Evolutionary conservation across 2,797 vertebrate species (phyloP), one percentile per base, ranked within the genome.

Genomic region (Macropus fuliginosus): DNA sequence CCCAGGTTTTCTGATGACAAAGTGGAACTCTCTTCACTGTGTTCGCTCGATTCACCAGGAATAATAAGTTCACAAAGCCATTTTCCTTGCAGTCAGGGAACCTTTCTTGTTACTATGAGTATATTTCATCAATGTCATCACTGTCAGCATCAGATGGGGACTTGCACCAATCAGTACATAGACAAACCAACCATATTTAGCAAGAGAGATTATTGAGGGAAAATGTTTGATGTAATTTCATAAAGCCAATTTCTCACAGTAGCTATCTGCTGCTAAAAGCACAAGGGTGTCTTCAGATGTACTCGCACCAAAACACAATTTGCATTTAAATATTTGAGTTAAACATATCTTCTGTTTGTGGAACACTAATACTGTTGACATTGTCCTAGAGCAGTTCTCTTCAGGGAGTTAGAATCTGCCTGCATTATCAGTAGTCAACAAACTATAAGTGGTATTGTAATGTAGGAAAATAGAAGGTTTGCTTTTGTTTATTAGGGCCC

Each of bases 261-360:
- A 18, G 55, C 59, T 95, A 74, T 59, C 50, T 29, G 92, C 94
- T 24, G 56, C 34, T 91, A 96, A 95, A 93, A 55, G 89, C 95
- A 57, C 31, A 91, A 91, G 59, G 57, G 94, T n/a, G 34, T 52
- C 90, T 96, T 95, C 93, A 34, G 96, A 56, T 95, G 87, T 28
- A 62, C 54, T 89, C 5, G 27, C n/a, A 96, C 93, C 95, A 94
- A 93, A 96, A 95, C 91, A 94, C 52, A 97, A 81, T 96, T 97
- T 96, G 91, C 96, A 96, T 98, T 97, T 97, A 96, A 97, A 97
- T 98, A 96, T 97, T 98, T 97, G 97, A 95, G 94, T 97, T 97
- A 97, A 97, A 96, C 92, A 55, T 95, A 93, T 95, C 97, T 96
- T 95, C 81, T 97, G 96, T 98, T 97, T 97, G 94, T 81, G 94